Evolutionary conservation across 2,888 invertebrate genomes (phyloP), one percentile per base, ranked within the genome.

Genomic region (Pyrrhosoma nymphula): DNA sequence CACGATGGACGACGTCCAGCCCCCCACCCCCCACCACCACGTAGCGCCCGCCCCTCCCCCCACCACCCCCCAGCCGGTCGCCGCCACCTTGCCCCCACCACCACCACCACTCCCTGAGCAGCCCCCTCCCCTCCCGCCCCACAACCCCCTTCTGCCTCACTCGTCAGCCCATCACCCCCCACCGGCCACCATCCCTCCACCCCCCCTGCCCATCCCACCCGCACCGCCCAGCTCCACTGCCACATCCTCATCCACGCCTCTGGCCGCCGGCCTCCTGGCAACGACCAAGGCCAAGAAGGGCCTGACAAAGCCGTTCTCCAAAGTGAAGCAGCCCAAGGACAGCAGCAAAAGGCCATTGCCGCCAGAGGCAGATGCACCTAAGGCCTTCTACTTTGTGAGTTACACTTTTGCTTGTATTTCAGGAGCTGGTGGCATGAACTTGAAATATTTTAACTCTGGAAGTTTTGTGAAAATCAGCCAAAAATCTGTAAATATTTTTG

Each of bases 221-320:
- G 91, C 95, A 47, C 56, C 56, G 55, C 35, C 90, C 96, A 0
- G 88, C 88, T 35, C 75, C 2, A 26, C 69, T 2, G 2, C 69
- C 23, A 95, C 88, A 56, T n/a, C n/a, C n/a, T n/a, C 56, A 2
- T 69, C 8, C 1, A 23, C 47, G 30, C 93, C 60, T 63, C 35
- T 18, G 8, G 55, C n/a, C n/a, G 30, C 60, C 30, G 30, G 56
- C 35, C 90, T 30, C 2, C n/a, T n/a, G 23, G 30, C 95, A 18
- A n/a, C 95, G 55, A 69, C 91, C 75, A 96, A 96, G 96, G 96
- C 96, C 96, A 97, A 96, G 97, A 97, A 97, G 96, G 96, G 96
- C 96, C 96, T 96, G 96, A 96, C 96, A 96, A 97, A 97, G 96
- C 96, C 97, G 95, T 96, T 96, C 95, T 96, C 96, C 96, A 97